Evolutionary conservation across 2,113 vertebrate species (phyloP), one percentile per base, ranked within the genome.

Genomic region (Onychostruthus taczanowskii): DNA sequence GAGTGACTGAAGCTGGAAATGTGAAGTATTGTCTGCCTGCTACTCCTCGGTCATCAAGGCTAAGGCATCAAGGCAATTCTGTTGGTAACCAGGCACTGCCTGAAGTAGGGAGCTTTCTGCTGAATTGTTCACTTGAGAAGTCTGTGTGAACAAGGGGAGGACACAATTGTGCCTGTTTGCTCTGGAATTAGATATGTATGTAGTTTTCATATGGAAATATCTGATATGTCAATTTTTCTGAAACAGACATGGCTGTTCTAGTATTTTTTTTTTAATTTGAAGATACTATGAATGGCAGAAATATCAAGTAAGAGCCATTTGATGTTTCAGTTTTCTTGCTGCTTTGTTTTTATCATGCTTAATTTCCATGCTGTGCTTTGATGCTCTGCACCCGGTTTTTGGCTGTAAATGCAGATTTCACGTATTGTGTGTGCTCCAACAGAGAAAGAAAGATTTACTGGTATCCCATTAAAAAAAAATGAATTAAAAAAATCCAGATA

Each of bases 1-100:
- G 90, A 93, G 69, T 84, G 94, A 87, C 87, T 84, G 89, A 79
- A 82, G 83, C 94, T 93, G 69, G 11, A 90, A 93, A 95, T 84
- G 94, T 82, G 75, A 88, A 92, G 83, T 68, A 93, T 81, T 84
- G 68, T 93, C 88, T 95, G 80, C 49, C 61, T 90, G 83, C 69
- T 95, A 64, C 88, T 96, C 77, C 72, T 89, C 2, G 24, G 93
- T 77, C 95, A 95, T 69, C 81, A 77, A 59, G 85, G 92, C 90
- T 80, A 39, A 81, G 90, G 73, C 80, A 90, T 61, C 52, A 66
- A 78, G 86, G 90, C 94, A 84, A 27, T 82, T 68, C 81, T 95
- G 81, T 52, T 28, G 75, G 85, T 75, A 94, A 84, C 72, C 55
- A 75, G 59, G 79, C 43, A 62, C 72, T 47, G 61, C 79, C 86